Percentiles rank a stretch among this genome's conserved stretches.
Conservation (phyloP, 2,113 vertebrate genomes). For the Taxidea taxus region DNA sequence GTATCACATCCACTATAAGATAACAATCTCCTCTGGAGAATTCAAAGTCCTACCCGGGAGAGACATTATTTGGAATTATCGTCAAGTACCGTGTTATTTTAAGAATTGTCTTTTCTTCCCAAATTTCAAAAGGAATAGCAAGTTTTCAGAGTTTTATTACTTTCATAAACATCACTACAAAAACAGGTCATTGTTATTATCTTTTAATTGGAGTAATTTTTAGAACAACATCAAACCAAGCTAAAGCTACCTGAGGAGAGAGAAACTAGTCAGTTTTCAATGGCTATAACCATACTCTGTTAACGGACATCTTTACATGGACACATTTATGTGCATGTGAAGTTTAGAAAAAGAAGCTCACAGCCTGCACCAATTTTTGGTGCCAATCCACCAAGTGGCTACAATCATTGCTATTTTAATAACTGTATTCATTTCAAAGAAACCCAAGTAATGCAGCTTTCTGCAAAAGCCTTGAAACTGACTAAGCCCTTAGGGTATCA, state of each 20-base stretch:
- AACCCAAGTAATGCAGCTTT: conserved; percentile 55
- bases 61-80: background rate
- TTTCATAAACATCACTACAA: background rate
- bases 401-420: conserved; percentile 72
- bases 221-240: conserved; percentile 15
- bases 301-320: background rate
- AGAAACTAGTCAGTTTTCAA: conserved; percentile 48
- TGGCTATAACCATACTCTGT: background rate
- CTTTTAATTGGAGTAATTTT: background rate
- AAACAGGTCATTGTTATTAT: background rate
- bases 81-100: background rate
- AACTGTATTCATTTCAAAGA: conserved; percentile 72
- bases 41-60: conserved; percentile 1
- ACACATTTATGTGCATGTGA: conserved; percentile 23
- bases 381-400: conserved; percentile 55
- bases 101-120: background rate
- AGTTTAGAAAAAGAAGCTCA: conserved; percentile 31
- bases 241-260: conserved; percentile 51
- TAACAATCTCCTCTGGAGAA: conserved; percentile 11
- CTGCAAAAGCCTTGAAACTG: conserved; percentile 71
- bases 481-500: conserved; percentile 59
- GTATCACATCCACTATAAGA: background rate
- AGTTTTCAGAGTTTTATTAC: background rate
- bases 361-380: conserved; percentile 32
- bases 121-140: background rate